These are phyloP conservation scores for Psophia crepitans DNA, from an alignment of 2,113 vertebrate species.

Conservation along the genomic window DNA sequence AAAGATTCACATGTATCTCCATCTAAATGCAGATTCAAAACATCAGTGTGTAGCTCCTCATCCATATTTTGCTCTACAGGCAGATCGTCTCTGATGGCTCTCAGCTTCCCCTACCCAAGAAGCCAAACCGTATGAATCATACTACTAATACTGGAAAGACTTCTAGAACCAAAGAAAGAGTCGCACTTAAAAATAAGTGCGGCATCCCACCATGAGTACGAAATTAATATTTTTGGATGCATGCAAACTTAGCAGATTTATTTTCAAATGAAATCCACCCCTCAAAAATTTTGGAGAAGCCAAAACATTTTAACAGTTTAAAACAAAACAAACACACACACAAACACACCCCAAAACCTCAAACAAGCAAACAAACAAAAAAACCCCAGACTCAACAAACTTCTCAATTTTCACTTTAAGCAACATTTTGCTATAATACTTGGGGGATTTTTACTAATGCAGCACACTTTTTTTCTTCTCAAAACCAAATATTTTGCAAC, in stretches of 20 bases:
- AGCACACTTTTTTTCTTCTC: not conserved
- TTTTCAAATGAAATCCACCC: not conserved
- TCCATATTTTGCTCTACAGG: not conserved
- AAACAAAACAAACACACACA: no score
- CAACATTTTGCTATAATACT: not conserved
- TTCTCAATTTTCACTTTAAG: not conserved
- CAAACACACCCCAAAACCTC: no score
- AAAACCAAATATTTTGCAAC: not conserved
- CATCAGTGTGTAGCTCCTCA: not conserved
- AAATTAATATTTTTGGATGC: not conserved
- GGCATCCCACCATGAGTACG: not conserved
- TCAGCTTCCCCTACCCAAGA: not conserved
- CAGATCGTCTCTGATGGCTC: not conserved
- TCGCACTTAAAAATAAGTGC: not conserved
- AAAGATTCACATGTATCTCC: not conserved
- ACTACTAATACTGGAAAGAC: not conserved
- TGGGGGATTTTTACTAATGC: not conserved
- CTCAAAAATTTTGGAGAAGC: not conserved
- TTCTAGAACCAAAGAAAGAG: not conserved
- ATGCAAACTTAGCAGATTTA: not conserved
- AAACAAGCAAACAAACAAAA: no score
- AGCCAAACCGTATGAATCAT: not conserved
- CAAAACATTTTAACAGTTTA: not conserved
- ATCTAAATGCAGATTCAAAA: not conserved
- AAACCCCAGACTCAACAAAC: not conserved